phyloP scores from a whole-genome alignment of 1,140 invertebrate species.

The Habropoda laboriosa region DNA sequence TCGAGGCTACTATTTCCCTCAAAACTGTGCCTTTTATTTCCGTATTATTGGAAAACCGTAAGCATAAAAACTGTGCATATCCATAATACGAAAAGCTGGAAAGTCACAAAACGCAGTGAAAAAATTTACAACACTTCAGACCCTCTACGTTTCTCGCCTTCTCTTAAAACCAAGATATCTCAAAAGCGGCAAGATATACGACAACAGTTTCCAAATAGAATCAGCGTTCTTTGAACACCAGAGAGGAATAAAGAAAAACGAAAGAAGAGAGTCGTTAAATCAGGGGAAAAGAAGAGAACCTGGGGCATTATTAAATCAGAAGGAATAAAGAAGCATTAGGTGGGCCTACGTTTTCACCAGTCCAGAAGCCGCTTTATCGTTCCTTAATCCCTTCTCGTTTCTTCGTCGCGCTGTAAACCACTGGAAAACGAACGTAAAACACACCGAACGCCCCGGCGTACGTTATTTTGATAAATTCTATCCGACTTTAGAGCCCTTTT shows the following conservation, averaged over 20 bases:
- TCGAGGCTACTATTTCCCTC: too few species aligned
- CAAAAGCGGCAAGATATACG: conserved; percentile 19
- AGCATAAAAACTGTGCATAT: too few species aligned
- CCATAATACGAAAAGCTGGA: too few species aligned
- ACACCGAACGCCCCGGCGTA: not conserved
- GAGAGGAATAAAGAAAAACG: not conserved
- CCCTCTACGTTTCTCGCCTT: not conserved
- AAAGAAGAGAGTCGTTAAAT: conserved; percentile 24
- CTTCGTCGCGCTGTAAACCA: not conserved
- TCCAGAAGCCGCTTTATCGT: not conserved
- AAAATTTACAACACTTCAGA: not conserved
- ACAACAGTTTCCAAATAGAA: conserved; percentile 2
- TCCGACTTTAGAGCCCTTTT: not conserved
- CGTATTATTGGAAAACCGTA: too few species aligned
- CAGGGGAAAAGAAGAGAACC: conserved; percentile 7
- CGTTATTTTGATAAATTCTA: conserved; percentile 27
- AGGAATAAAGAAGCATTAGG: conserved; percentile 43
- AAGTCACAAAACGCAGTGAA: too few species aligned
- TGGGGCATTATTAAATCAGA: conserved; percentile 39
- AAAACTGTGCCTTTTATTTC: too few species aligned
- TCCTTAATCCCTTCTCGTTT: conserved; percentile 10
- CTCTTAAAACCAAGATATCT: not conserved
- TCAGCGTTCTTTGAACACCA: not conserved
- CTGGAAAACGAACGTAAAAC: not conserved
- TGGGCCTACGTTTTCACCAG: not conserved